These are phyloP conservation scores for Trachemys scripta DNA, from an alignment of 2,113 vertebrate species.

Conservation along the genomic window DNA sequence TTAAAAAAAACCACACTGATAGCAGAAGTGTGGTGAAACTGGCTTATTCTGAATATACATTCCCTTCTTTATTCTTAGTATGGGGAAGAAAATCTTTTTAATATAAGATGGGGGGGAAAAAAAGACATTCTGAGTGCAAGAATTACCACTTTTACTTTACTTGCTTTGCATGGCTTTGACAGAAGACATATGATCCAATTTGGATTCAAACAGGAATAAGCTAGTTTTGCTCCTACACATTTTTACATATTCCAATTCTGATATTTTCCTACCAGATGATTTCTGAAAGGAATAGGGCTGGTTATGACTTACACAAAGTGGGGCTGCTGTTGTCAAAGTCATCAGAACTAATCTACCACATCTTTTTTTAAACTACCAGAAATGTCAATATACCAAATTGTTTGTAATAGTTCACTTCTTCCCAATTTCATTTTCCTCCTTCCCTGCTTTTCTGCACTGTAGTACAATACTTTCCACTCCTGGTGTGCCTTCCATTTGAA, in stretches of 20 bases:
- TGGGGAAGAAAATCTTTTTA: conserved; percentile 40
- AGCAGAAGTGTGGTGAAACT: conserved; percentile 42
- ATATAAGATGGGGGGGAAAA: not conserved
- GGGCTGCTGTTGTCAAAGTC: not conserved
- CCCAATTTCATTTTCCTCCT: not conserved
- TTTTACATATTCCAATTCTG: conserved; percentile 37
- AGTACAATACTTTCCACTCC: not conserved
- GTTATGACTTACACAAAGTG: not conserved
- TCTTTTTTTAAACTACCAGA: not conserved
- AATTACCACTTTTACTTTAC: conserved; percentile 55
- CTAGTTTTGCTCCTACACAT: conserved; percentile 53
- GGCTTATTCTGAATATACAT: not conserved
- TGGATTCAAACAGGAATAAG: conserved; percentile 63
- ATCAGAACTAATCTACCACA: not conserved
- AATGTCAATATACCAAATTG: not conserved
- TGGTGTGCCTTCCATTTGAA: not conserved
- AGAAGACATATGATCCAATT: conserved; percentile 64
- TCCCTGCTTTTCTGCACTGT: not conserved
- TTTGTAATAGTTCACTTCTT: not conserved
- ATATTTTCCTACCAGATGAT: conserved; percentile 38
- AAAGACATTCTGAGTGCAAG: not conserved
- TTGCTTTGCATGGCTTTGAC: conserved; percentile 58
- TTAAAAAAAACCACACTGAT: conserved; percentile 24
- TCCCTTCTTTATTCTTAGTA: not conserved
- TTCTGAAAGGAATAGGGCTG: conserved; percentile 29